Evolutionary conservation across 2,888 invertebrate genomes (phyloP), one percentile per base, ranked within the genome.

Genomic region (Agrilus biguttatus): DNA sequence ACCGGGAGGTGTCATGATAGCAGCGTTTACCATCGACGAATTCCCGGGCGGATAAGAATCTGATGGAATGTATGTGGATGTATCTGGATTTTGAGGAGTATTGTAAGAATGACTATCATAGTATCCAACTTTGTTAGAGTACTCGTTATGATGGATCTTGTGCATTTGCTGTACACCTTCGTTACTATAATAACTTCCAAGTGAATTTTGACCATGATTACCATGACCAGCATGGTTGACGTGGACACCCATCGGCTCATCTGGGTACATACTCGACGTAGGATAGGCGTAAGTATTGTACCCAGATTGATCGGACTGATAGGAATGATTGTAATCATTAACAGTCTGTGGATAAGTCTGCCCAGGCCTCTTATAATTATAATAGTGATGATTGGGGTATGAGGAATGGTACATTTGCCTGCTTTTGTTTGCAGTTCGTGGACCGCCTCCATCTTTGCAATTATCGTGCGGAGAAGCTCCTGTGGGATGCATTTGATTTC

Each of bases 1-100:
- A 36, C 71, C 69, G 0, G 78, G 77, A 7, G 77, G 75, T 8
- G 78, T 75, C 68, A 76, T 76, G 23, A 75, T 69, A 2, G 69
- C 69, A 0, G 73, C 67, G 12, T 70, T 70, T 1, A 67, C 69
- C 33, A 70, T 66, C 4, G 70, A 61, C 2, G 63, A 64, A 14
- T 66, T 65, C 8, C 67, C 61, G 5, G 66, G 68, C 42, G 68
- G 66, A 46, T 65, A 63, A 19, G 67, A 63, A 45, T 71, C 68
- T n/a, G 71, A 67, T 5, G 70, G 66, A 49, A 70, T 71, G 53
- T 61, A 63, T 42, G 46, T 56, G 10, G 61, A 72, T 55, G 63
- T 74, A 54, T 67, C 76, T 61, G 65, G 77, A 63, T 47, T 38
- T 53, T 34, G 63, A 50, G 47, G 61, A 46, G 55, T 63, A 53